Evolutionary conservation across 2,888 invertebrate genomes (phyloP), one percentile per base, ranked within the genome.

Genomic region (Lithophane ornitopus): DNA sequence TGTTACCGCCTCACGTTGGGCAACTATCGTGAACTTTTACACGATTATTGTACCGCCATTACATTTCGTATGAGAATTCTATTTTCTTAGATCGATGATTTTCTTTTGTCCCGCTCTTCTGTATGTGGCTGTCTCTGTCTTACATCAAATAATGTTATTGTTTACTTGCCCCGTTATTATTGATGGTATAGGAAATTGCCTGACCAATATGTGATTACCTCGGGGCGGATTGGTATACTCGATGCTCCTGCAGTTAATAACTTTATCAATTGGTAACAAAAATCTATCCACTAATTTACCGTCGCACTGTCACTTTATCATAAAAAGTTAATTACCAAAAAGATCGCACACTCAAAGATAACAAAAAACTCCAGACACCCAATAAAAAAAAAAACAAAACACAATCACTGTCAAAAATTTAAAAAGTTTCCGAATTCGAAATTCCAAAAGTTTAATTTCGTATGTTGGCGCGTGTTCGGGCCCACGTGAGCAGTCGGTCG

Each of bases 21-120:
- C 92, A 95, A 95, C 92, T 94, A 96, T 96, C 94, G 94, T 96
- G 95, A 96, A 96, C 96, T 95, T 95, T 95, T 96, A 96, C 95
- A 96, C 94, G 95, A 96, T 95, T 95, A 95, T 94, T 94, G 94
- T 94, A 92, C 94, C 88, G 89, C 90, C 92, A 96, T 96, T 95
- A 95, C 93, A 90, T 92, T 95, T 94, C 93, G 94, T 96, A 96
- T 95, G 95, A 96, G 96, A 96, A 96, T 94, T 96, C 95, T 96
- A 96, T 96, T 96, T 95, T 95, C 94, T 95, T 93, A 90, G 93
- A 93, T 93, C 91, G 92, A 92, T 93, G 91, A 93, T 94, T 93
- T 89, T 73, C 76, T 83, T 92, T 89, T 87, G 65, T 94, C 92
- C 85, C 91, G 68, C 78, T 95, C 92, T 88, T 70, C 70, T 82